A percentile compares a stretch with the other conserved stretches of the same genome.
Conservation (phyloP, 2,113 vertebrate genomes). For the Tringa solitaria region DNA sequence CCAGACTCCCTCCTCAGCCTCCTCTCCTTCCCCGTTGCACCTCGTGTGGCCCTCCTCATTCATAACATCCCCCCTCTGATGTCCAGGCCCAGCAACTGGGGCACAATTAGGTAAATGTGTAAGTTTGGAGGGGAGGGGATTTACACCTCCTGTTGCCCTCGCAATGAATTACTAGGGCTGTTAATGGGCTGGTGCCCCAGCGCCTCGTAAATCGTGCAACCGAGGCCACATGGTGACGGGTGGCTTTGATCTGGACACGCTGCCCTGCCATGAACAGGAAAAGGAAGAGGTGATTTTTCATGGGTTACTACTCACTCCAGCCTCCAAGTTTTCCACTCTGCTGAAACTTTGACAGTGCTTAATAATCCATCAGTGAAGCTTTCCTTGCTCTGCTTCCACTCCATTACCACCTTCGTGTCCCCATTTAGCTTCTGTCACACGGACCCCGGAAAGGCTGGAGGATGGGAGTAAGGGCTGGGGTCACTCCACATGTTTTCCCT, state of each 20-base stretch:
- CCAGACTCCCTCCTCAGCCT: not conserved
- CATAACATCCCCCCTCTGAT: not conserved
- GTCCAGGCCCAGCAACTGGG: not conserved
- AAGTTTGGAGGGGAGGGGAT: conserved; percentile 48
- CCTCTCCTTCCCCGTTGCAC: not conserved
- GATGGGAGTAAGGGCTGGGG: not conserved
- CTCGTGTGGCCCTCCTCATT: not conserved
- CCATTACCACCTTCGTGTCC: conserved; percentile 39
- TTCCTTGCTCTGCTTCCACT: conserved; percentile 47
- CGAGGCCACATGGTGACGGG: conserved; percentile 22
- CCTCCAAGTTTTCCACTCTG: conserved; percentile 78
- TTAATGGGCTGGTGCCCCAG: conserved; percentile 71
- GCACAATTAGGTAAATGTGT: conserved; percentile 48
- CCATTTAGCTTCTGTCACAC: conserved; percentile 59
- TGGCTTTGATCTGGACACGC: conserved; percentile 80
- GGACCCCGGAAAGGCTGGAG: not conserved
- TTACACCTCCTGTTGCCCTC: conserved; percentile 64
- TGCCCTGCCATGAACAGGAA: conserved; percentile 74
- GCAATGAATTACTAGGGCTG: conserved; percentile 70
- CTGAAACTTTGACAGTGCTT: conserved; percentile 78
- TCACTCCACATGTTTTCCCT: not conserved
- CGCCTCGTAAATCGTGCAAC: conserved; percentile 59
- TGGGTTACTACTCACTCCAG: conserved; percentile 69
- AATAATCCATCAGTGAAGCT: conserved; percentile 73
- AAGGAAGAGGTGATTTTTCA: conserved; percentile 80